Percentiles rank a stretch among this genome's conserved stretches.
phyloP scores from a whole-genome alignment of 2,113 vertebrate genomes.

The Vidua chalybeata region DNA sequence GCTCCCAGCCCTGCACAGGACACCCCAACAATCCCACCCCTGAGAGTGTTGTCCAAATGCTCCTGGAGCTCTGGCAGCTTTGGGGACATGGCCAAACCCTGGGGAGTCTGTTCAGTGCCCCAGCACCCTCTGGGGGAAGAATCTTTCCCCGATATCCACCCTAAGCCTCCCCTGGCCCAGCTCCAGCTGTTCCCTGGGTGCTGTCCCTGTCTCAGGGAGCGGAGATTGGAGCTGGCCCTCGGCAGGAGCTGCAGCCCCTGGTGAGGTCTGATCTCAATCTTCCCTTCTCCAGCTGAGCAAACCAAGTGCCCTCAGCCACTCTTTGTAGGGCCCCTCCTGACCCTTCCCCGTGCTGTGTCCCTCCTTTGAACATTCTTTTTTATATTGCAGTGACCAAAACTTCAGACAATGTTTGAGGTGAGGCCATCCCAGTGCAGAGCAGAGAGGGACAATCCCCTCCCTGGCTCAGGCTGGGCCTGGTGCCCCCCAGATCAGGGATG shows the following conservation, averaged over 20 bases:
- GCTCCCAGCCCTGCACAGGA: accelerated
- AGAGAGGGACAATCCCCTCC: neutral
- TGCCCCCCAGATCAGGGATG: neutral
- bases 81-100: neutral
- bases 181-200: neutral
- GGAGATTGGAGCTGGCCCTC: neutral
- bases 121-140: neutral
- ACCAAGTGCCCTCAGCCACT: neutral
- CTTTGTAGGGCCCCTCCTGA: neutral
- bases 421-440: neutral
- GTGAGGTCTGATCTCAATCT: neutral
- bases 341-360: neutral
- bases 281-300: neutral
- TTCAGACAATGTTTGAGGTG: neutral
- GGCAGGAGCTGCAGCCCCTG: neutral
- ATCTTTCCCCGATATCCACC: neutral
- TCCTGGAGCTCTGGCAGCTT: neutral
- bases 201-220: neutral
- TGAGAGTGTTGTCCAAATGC: accelerated
- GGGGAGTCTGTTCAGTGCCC: neutral
- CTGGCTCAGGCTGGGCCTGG: neutral
- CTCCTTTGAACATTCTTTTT: neutral
- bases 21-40: neutral
- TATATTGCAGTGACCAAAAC: neutral
- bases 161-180: neutral